phyloP scores from a whole-genome alignment of 1,140 invertebrate genomes.

The Aphelinus certus region DNA sequence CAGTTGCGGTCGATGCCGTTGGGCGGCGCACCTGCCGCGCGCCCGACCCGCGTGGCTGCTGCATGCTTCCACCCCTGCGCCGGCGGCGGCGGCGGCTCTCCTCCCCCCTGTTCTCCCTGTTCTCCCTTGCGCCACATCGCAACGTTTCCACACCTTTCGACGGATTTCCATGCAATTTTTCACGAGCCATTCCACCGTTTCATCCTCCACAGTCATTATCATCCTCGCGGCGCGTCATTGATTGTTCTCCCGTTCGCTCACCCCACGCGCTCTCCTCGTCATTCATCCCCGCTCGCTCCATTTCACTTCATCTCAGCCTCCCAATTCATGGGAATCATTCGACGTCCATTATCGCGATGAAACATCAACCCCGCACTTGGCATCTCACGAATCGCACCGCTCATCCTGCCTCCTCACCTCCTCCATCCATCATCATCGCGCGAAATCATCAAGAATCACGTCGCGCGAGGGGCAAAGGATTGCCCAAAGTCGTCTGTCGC shows the following conservation, averaged over 20 bases:
- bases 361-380: too few relatives aligned
- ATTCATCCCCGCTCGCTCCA: too few relatives aligned
- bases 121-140: neutral
- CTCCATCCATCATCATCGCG: constrained; percentile 17
- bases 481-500: too few relatives aligned
- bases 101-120: neutral
- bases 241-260: constrained; percentile 40
- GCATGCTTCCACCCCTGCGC: neutral
- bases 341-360: too few relatives aligned
- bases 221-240: constrained; percentile 44
- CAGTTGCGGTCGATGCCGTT: constrained; percentile 63
- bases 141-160: neutral
- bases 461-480: too few relatives aligned
- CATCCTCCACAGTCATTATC: too few relatives aligned
- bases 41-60: too few relatives aligned
- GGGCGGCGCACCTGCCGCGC: neutral
- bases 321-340: too few relatives aligned
- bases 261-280: constrained; percentile 24
- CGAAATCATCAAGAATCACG: too few relatives aligned
- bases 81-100: neutral
- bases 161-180: neutral
- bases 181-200: neutral
- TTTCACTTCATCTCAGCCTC: too few relatives aligned
- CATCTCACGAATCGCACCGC: neutral
- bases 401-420: constrained; percentile 42